Evolutionary conservation across 2,797 vertebrate genomes (phyloP), one percentile per base, ranked within the genome.

Genomic region (Mormyrus hasselquistii): DNA sequence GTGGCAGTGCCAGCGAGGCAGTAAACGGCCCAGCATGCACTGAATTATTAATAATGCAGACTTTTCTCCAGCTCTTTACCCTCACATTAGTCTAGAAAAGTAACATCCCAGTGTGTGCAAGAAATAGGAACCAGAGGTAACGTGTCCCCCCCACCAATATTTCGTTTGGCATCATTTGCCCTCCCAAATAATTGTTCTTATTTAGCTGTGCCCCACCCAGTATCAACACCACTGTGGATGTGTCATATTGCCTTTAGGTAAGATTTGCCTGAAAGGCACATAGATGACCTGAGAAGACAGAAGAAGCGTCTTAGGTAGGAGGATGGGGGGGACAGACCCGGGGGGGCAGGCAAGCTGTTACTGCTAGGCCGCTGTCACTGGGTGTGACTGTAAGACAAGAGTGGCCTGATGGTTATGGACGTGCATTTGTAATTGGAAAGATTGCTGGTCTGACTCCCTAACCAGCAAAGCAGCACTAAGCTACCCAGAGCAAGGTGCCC

Each of bases 31-130:
- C 34, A 73, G 73, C 73, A 79, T 79, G 38, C 25, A 79, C 73
- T 79, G 38, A n/a, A 44, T 79, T 79, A 79, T 79, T 79, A 41
- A 79, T 44, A 79, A 79, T n/a, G 73, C 38, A 79, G 73, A 79
- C 34, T 79, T n/a, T 79, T 79, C 29, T 44, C 16, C 34, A 41
- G 34, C 34, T 41, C 29, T 79, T 79, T 44, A 79, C 73, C 14
- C 8, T 44, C 73, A 79, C 73, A 44, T 79, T 8, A 79, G 73
- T 44, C 34, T 14, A 79, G 16, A 76, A 34, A 41, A 41, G 69
- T 41, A 41, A 19, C 38, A 79, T 44, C 16, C 7, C 38, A 79
- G 14, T 79, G 4, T 79, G 16, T 69, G 25, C 3, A 14, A 69
- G 65, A 10, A 10, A 10, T 69, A 5, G 29, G 25, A 2, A 34